Evolutionary conservation across 1,140 invertebrate species (phyloP), one percentile per base, ranked within the genome.

Genomic region (Cydia splendana): DNA sequence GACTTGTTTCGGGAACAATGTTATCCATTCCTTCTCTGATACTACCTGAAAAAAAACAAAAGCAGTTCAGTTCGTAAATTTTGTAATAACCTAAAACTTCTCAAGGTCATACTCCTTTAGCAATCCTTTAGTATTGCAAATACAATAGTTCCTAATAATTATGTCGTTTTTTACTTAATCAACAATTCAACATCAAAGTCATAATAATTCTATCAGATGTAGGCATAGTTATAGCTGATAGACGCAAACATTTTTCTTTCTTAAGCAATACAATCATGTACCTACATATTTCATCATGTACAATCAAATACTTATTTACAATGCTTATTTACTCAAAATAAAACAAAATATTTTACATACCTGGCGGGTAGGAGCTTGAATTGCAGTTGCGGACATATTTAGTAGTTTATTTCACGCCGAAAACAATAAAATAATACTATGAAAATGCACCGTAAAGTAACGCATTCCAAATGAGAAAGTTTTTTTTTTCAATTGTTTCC

Each of bases 1-100:
- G 4, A 84, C 79, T 53, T 84, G 81, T 7, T 79, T 84, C 6
- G 86, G 86, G 80, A 93, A 93, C 74, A 90, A 67, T 75, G 85
- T 87, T 7, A 79, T 65, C 89, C 89, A 91, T 77, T 92, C 89
- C 38, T 71, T 71, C 18, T 71, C 67, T 4, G 80, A 51, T 28
- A 88, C 57, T 6, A 80, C 84, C 90, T 91, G 75, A 12, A 78
- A 79, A 79, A 78, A 69, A 20, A 69, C 42, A 24, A 28, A 24
- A 24, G 10, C n/a, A 57, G 53, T 13, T n/a, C 4, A 15, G 15
- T 9, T 57, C 53, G 53, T 57, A 57, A 48, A 15, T 48, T 48
- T 48, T 48, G 45, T 48, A 4, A 48, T 48, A 48, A 48, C 45
- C 45, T 48, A 15, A 48, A 48, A 48, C 15, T 15, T 10, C 13